Conservation (phyloP, 2,888 invertebrate species). For the Himalopsyche anomala region DNA sequence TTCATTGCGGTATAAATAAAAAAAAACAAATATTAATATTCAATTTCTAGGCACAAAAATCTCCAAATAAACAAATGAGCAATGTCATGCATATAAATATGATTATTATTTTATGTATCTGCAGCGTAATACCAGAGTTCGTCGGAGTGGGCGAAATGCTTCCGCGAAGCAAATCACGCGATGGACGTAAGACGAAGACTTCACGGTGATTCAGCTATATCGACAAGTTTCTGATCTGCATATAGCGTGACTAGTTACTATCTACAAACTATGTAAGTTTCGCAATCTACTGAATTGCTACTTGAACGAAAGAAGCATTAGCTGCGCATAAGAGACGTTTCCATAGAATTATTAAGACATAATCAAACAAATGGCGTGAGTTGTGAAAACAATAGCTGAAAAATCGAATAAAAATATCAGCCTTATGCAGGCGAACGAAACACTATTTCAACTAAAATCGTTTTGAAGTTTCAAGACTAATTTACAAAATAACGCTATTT, state of each 20-base stretch:
- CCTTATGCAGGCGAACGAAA: too few relatives aligned
- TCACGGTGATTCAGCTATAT: background rate
- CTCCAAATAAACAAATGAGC: background rate
- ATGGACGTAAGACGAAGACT: slow-evolving; percentile 1
- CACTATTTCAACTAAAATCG: too few relatives aligned
- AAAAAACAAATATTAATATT: too few relatives aligned
- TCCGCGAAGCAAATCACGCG: slow-evolving; percentile 52
- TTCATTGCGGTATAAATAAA: too few relatives aligned
- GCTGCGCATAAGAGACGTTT: too few relatives aligned
- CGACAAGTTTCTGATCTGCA: slow-evolving; percentile 51
- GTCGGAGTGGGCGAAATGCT: slow-evolving; percentile 50
- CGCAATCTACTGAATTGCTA: background rate
- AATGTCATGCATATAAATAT: background rate
- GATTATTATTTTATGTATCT: slow-evolving; percentile 41
- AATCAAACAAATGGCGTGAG: too few relatives aligned
- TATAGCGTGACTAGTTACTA: slow-evolving; percentile 54
- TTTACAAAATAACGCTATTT: too few relatives aligned
- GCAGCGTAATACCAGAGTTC: slow-evolving; percentile 44
- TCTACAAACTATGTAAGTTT: background rate
- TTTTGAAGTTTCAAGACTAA: too few relatives aligned
- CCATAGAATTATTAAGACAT: too few relatives aligned
- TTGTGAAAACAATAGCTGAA: too few relatives aligned
- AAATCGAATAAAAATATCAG: too few relatives aligned
- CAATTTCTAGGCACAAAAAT: background rate
- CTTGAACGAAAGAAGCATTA: background rate